Percentiles rank a stretch among this genome's conserved stretches.
Evolutionary conservation across 1,140 invertebrate species (phyloP).

Genomic region (Cotesia chilonis): DNA sequence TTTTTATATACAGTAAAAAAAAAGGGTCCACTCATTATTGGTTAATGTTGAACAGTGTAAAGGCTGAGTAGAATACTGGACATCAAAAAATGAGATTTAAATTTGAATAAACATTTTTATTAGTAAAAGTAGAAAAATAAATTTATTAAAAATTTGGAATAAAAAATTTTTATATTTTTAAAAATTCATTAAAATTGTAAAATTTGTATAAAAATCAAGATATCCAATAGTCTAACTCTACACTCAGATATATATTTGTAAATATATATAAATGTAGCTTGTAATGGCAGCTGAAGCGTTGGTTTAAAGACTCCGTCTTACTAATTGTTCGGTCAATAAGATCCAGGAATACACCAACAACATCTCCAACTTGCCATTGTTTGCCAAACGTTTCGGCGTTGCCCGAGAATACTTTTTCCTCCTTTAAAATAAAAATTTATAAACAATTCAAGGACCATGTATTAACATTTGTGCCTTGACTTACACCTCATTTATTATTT

Average conservation of each 20-base stretch:
- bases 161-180: neutral
- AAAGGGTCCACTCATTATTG: constrained; percentile 43
- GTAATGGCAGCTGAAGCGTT: constrained; percentile 58
- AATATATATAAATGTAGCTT: constrained; percentile 42
- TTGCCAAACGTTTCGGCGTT: constrained; percentile 91
- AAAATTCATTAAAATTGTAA: neutral
- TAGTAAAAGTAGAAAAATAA: neutral
- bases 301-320: constrained; percentile 72
- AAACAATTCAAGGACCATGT: constrained; percentile 44
- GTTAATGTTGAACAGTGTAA: constrained; percentile 51
- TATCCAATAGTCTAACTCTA: constrained; percentile 57
- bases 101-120: no score
- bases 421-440: constrained; percentile 73
- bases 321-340: constrained; percentile 96
- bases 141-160: neutral
- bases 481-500: constrained; percentile 9
- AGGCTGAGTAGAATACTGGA: constrained; percentile 56
- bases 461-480: constrained; percentile 23
- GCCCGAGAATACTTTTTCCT: constrained; percentile 93
- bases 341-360: constrained; percentile 95
- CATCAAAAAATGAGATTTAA: constrained; percentile 37
- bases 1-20: constrained; percentile 32
- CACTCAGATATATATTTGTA: constrained; percentile 35
- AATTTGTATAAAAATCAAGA: constrained; percentile 37
- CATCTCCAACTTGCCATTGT: constrained; percentile 93